Percentiles rank a stretch among this genome's conserved stretches.
Conservation (phyloP, 2,113 vertebrate species). For the Sialia sialis region DNA sequence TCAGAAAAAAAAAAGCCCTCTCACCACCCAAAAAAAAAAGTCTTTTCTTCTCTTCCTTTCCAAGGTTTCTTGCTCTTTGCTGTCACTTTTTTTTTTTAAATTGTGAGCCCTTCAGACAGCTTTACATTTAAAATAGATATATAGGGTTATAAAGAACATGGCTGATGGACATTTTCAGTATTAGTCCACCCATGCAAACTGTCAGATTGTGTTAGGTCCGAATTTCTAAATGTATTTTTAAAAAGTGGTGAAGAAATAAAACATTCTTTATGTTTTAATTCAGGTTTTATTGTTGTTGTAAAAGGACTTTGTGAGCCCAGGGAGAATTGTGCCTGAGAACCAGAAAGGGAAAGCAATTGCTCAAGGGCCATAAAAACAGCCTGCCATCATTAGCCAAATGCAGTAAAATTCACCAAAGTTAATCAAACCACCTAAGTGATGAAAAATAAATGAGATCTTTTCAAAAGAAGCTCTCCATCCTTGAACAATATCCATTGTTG, state of each 20-base stretch:
- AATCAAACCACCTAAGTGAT: constrained; percentile 56
- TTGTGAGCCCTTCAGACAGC: background rate
- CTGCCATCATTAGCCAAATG: constrained; percentile 46
- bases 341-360: constrained; percentile 51
- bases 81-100: background rate
- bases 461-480: constrained; percentile 13
- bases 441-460: constrained; percentile 50
- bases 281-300: constrained; percentile 49
- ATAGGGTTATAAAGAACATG: background rate
- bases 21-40: background rate
- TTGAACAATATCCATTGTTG: constrained; percentile 6
- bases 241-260: constrained; percentile 39
- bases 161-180: background rate
- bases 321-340: constrained; percentile 40
- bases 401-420: constrained; percentile 58
- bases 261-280: constrained; percentile 56
- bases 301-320: constrained; percentile 37
- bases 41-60: background rate
- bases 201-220: background rate
- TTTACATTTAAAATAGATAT: background rate
- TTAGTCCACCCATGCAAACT: background rate
- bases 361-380: constrained; percentile 43
- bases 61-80: background rate
- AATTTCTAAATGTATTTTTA: constrained; percentile 25
- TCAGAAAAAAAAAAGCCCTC: background rate